Conservation (phyloP, 2,888 invertebrate species). For the Eurytoma adleriae region DNA sequence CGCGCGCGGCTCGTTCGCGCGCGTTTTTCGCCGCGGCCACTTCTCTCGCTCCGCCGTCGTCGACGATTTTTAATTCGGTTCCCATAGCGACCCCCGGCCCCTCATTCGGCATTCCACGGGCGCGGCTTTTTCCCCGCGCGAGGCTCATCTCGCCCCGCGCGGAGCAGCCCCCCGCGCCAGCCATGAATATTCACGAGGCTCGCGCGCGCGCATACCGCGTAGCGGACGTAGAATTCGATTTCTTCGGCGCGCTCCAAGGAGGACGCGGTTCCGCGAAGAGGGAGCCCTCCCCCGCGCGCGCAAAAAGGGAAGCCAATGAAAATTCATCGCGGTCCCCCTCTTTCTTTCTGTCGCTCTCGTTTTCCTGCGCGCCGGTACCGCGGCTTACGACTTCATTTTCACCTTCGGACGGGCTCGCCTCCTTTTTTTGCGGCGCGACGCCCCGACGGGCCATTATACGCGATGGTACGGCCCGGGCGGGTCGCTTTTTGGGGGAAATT, state of each 20-base stretch:
- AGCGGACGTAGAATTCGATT: slow-evolving; percentile 33
- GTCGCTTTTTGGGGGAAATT: slow-evolving; percentile 25
- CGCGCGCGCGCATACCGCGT: neutral
- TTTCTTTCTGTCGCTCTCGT: neutral
- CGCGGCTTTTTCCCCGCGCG: slow-evolving; percentile 14
- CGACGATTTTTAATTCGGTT: slow-evolving; percentile 30
- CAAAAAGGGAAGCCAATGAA: slow-evolving; percentile 57
- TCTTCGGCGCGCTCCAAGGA: slow-evolving; percentile 28
- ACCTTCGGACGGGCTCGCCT: slow-evolving; percentile 37
- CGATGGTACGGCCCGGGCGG: neutral
- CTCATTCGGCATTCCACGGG: slow-evolving; percentile 12
- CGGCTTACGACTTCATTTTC: slow-evolving; percentile 58
- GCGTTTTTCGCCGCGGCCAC: slow-evolving; percentile 9
- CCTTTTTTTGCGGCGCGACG: slow-evolving; percentile 16
- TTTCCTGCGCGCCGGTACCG: slow-evolving; percentile 3
- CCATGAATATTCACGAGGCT: slow-evolving; percentile 49
- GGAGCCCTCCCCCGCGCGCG: neutral
- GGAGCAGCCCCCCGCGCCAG: neutral
- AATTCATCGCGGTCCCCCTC: slow-evolving; percentile 46
- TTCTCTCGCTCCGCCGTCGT: neutral
- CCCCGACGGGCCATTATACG: neutral
- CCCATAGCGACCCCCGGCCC: neutral
- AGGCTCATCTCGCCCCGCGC: slow-evolving; percentile 28
- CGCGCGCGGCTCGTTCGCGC: neutral
- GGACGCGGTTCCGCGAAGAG: slow-evolving; percentile 27